phyloP scores from a whole-genome alignment of 2,113 vertebrate genomes.

The Pyrgilauda ruficollis region DNA sequence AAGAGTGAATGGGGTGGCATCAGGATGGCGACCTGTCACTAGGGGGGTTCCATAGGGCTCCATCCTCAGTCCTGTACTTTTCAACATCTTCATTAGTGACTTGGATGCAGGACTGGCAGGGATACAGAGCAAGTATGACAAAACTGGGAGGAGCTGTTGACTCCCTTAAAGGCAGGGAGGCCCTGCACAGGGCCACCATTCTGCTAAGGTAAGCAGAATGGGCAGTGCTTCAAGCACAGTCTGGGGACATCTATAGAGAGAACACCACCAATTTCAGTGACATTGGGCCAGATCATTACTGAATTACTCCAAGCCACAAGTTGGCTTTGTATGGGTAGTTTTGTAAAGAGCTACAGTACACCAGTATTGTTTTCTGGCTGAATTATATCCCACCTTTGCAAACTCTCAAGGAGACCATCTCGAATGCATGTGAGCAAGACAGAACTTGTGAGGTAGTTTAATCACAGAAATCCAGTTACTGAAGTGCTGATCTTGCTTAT shows the following conservation, averaged over 20 bases:
- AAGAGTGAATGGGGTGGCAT: too few species aligned
- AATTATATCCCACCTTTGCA: not conserved
- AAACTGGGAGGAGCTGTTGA: not conserved
- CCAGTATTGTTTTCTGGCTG: not conserved
- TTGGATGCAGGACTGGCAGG: not conserved
- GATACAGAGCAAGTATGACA: not conserved
- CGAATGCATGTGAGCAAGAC: not conserved
- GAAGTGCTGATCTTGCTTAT: not conserved
- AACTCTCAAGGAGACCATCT: not conserved
- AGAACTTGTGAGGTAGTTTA: not conserved
- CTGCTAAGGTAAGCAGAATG: not conserved
- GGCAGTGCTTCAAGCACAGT: not conserved
- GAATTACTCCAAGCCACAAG: not conserved
- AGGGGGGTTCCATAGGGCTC: not conserved
- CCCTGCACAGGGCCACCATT: not conserved
- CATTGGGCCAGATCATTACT: not conserved
- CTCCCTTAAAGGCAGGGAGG: not conserved
- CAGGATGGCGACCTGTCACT: not conserved
- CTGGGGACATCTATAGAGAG: not conserved
- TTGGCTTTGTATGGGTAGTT: not conserved
- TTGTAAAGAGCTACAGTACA: not conserved
- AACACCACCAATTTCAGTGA: not conserved
- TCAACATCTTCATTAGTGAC: not conserved
- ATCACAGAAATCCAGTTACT: not conserved
- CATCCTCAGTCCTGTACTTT: not conserved